Conservation (phyloP, 2,797 vertebrate species). For the Schizopygopsis malacanthus region DNA sequence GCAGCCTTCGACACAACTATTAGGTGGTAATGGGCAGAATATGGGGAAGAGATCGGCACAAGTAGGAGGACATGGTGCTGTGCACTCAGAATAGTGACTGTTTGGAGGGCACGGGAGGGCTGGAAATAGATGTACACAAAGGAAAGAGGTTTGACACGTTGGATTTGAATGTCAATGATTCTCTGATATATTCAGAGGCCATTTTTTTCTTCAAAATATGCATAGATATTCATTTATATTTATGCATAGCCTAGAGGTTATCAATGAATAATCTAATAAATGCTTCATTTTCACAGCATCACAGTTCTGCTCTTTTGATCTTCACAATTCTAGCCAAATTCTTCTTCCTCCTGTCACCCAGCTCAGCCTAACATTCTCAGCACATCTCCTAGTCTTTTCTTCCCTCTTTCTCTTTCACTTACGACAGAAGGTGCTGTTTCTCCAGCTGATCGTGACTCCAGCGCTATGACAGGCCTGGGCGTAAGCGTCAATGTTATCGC, state of each 20-base stretch:
- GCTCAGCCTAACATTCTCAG: not conserved
- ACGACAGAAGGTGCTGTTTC: conserved; percentile 83
- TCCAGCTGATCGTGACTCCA: conserved; percentile 79
- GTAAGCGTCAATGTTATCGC: conserved; percentile 81
- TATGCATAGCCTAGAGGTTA: not conserved
- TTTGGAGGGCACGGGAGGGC: conserved; percentile 78
- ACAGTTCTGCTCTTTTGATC: not conserved
- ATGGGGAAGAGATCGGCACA: conserved; percentile 79
- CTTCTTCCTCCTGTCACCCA: not conserved
- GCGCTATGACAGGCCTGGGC: conserved; percentile 80
- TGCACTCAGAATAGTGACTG: conserved; percentile 82
- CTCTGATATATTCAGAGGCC: not conserved
- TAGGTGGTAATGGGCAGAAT: conserved; percentile 74
- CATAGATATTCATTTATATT: not conserved
- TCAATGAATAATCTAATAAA: not conserved
- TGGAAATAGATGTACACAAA: conserved; percentile 57
- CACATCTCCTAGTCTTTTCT: not conserved
- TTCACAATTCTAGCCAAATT: not conserved
- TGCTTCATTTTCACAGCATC: not conserved
- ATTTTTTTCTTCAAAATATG: not conserved
- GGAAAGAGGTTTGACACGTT: not conserved
- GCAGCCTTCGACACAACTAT: conserved; percentile 82
- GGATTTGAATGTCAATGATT: not conserved
- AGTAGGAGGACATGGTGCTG: conserved; percentile 77
- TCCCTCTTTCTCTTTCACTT: conserved; percentile 58